These are phyloP conservation scores for Lanius collurio DNA, from an alignment of 2,113 vertebrate genomes.

Conservation along the genomic window DNA sequence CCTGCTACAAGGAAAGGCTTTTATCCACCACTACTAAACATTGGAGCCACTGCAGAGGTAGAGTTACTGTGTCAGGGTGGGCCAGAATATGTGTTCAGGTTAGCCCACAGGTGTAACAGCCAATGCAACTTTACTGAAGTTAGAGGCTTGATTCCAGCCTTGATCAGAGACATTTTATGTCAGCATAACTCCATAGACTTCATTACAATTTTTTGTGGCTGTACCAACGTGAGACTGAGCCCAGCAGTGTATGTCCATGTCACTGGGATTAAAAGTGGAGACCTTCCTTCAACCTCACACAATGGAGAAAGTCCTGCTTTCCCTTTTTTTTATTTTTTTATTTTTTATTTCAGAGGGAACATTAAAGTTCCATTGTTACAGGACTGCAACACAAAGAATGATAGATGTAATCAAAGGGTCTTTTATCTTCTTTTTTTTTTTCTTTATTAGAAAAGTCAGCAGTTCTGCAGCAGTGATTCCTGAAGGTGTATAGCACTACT, in stretches of 20 bases:
- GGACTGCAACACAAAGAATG: background rate
- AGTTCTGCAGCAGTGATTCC: background rate
- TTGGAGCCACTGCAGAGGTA: background rate
- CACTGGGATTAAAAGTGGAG: background rate
- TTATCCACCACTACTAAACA: background rate
- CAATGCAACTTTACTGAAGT: background rate
- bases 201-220: background rate
- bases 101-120: background rate
- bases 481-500: background rate
- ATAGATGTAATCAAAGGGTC: background rate
- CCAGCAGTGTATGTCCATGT: background rate
- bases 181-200: background rate
- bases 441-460: constrained; percentile 22
- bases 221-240: background rate
- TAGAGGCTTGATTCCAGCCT: background rate
- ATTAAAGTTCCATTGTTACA: background rate
- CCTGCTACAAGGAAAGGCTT: background rate
- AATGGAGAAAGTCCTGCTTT: background rate
- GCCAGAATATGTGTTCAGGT: background rate
- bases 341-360: background rate
- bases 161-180: background rate
- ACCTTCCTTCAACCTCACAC: background rate
- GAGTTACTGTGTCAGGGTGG: background rate
- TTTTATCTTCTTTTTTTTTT: background rate
- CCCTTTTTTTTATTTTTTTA: background rate